phyloP scores from a whole-genome alignment of 2,888 invertebrate species.

The Nipponacmea schrenckii region DNA sequence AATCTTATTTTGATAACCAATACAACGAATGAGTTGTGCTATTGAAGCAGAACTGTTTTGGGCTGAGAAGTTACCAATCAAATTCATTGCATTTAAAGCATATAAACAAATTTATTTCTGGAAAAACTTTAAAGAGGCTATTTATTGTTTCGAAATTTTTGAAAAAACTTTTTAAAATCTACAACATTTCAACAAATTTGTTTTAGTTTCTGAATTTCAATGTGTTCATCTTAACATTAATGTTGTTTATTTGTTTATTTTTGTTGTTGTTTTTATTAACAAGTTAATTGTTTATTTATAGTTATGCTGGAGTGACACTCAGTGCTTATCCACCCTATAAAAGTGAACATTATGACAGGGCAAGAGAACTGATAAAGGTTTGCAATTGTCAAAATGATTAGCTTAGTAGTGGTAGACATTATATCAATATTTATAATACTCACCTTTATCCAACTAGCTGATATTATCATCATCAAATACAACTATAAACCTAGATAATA shows the following conservation, averaged over 20 bases:
- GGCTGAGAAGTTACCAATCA: too few relatives aligned
- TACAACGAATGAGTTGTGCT: too few relatives aligned
- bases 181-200: too few relatives aligned
- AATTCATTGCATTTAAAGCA: too few relatives aligned
- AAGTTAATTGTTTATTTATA: slow-evolving; percentile 32
- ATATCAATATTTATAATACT: not conserved
- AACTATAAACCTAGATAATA: not conserved
- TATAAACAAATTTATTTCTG: too few relatives aligned
- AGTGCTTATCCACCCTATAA: slow-evolving; percentile 62
- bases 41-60: too few relatives aligned
- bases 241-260: slow-evolving; percentile 6
- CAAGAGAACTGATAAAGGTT: slow-evolving; percentile 60
- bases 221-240: too few relatives aligned
- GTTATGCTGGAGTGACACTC: slow-evolving; percentile 55
- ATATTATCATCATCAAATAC: not conserved
- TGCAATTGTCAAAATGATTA: not conserved
- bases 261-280: not conserved
- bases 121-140: too few relatives aligned
- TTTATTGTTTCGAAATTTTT: too few relatives aligned
- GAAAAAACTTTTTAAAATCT: too few relatives aligned
- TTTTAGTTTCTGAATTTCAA: too few relatives aligned
- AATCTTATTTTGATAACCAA: too few relatives aligned
- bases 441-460: not conserved
- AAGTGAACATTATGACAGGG: slow-evolving; percentile 59
- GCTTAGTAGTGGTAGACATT: not conserved